Base-by-base conservation (phyloP, 2,797 vertebrate genomes). In the Erpetoichthys calabaricus region DNA sequence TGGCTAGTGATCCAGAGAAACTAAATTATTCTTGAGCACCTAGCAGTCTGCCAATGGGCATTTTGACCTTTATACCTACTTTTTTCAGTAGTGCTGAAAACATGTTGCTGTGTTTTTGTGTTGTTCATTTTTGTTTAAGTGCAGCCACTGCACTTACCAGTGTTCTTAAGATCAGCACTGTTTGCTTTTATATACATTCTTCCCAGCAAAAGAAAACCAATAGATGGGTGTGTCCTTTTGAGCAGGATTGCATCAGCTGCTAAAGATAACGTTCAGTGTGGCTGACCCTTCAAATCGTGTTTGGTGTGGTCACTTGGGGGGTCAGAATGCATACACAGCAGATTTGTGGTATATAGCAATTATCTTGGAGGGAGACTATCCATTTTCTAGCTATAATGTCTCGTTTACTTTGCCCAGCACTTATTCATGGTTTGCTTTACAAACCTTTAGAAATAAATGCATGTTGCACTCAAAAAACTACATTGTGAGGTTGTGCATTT, bases 181-280 rank as follows among this genome's bases (percentile, higher is more conserved):
- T 45, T 8, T 42, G 1, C 3, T 47, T 9, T 67, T 43, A 70
- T 43, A 67, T 42, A 59, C 58, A 62, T 44, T 65, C 1, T n/a
- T 4, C 62, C 59, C 44, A 52, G 49, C 56, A 59, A 44, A 59
- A 45, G 8, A 43, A 43, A 1, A 63, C 62, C 64, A 25, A 25
- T 25, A 25, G 25, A 73, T 71, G 77, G 72, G 75, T 47, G 76
- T 83, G 77, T 78, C 76, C 69, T 80, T 78, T 80, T 77, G 74
- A 67, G 73, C 75, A 73, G 69, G 69, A 72, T 62, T 68, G 76
- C 73, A 74, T 78, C 72, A 60, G 65, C 57, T 67, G 74, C 76
- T 85, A 88, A 88, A 80, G 85, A 85, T 82, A 86, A 70, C 72
- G 73, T 79, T 80, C 78, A 54, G 77, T 74, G 73, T 74, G 78